These are phyloP conservation scores for Brachionus asplanchnoidis DNA, from an alignment of 1,140 invertebrate genomes.

Conservation along the genomic window DNA sequence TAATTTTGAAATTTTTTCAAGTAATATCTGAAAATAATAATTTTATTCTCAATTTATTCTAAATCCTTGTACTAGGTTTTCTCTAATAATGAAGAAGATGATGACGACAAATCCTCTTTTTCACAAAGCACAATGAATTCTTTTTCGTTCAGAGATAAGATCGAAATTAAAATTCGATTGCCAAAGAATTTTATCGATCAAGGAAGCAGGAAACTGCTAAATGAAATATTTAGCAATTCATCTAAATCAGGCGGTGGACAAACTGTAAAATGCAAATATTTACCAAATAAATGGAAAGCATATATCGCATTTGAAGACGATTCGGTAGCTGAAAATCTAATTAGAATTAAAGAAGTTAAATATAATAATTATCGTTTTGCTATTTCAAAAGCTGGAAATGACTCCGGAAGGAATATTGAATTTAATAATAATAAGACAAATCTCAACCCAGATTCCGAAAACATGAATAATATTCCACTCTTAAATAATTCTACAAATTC, in stretches of 20 bases:
- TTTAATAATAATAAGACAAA: too few relatives aligned
- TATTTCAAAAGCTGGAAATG: not conserved
- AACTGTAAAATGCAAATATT: not conserved
- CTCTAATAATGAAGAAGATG: not conserved
- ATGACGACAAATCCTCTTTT: not conserved
- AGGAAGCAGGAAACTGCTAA: not conserved
- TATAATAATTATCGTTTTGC: not conserved
- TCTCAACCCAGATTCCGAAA: too few relatives aligned
- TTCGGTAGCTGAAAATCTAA: not conserved
- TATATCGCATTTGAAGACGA: not conserved
- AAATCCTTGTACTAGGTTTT: not conserved
- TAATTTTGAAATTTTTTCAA: not conserved
- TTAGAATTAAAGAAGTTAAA: not conserved
- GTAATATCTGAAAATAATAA: not conserved
- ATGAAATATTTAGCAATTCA: not conserved
- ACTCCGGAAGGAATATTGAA: not conserved
- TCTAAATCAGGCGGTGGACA: not conserved
- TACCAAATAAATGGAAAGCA: not conserved
- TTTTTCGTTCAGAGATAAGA: not conserved
- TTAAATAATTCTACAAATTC: not conserved
- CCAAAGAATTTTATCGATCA: not conserved
- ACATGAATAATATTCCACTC: too few relatives aligned
- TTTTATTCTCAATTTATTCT: not conserved
- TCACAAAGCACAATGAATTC: not conserved
- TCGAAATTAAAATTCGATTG: not conserved